phyloP scores from a whole-genome alignment of 2,797 vertebrate species.

The Oophaga sylvatica region DNA sequence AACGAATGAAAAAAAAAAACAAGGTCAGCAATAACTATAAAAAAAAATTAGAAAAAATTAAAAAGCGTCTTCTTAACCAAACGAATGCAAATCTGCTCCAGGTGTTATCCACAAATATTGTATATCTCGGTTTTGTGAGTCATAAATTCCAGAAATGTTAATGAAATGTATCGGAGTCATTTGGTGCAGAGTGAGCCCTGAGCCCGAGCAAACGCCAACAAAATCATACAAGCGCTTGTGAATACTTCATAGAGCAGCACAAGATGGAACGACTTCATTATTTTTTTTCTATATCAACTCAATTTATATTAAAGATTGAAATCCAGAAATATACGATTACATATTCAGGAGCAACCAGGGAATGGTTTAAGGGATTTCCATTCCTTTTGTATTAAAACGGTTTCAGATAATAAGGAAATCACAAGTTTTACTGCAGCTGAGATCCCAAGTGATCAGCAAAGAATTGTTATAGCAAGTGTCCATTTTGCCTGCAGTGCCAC shows the following conservation, averaged over 20 bases:
- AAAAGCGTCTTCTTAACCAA: constrained; percentile 7
- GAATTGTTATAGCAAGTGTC: not conserved
- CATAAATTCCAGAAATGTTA: constrained; percentile 47
- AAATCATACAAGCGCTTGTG: constrained; percentile 24
- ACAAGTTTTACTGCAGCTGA: not conserved
- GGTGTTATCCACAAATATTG: constrained; percentile 29
- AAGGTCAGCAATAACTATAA: constrained; percentile 36
- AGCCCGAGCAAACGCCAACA: constrained; percentile 20
- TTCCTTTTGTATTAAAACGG: not conserved
- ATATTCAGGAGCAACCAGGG: not conserved
- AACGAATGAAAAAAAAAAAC: not conserved
- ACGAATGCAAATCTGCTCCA: constrained; percentile 42
- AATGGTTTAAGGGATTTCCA: not conserved
- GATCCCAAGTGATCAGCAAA: not conserved
- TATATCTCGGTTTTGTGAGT: constrained; percentile 30
- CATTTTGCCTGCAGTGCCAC: not conserved
- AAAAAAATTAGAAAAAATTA: not conserved
- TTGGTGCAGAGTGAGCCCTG: not conserved
- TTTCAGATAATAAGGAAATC: not conserved
- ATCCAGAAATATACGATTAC: not conserved
- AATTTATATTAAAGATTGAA: not conserved
- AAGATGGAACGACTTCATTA: not conserved
- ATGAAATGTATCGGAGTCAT: constrained; percentile 40
- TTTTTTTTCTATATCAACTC: constrained; percentile 4
- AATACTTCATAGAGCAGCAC: constrained; percentile 35